Percentiles rank a stretch among this genome's conserved stretches.
Conservation (phyloP, 2,888 invertebrate genomes). For the Aspidiotus rigidus region DNA sequence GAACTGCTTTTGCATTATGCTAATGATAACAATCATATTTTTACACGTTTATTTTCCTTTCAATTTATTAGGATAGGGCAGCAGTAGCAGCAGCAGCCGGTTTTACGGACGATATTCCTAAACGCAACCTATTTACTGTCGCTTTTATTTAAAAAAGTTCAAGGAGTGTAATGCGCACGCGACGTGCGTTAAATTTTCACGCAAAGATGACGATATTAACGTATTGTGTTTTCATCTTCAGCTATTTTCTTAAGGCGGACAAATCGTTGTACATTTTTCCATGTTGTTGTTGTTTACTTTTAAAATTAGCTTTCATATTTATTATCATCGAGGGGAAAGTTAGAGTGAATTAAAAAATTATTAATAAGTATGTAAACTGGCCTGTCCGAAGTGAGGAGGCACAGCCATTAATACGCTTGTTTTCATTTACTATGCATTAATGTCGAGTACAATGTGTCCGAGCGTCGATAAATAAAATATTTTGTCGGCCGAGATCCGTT, state of each 20-base stretch:
- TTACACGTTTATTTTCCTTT: no score
- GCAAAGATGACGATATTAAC: slow-evolving; percentile 17
- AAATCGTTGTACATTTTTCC: neutral
- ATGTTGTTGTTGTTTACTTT: slow-evolving; percentile 11
- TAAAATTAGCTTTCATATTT: slow-evolving; percentile 14
- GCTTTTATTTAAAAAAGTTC: slow-evolving; percentile 9
- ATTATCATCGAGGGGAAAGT: slow-evolving; percentile 20
- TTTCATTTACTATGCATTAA: no score
- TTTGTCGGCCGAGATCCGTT: no score
- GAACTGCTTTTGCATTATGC: no score
- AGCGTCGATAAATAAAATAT: no score
- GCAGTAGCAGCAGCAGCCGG: no score
- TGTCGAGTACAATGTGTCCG: no score
- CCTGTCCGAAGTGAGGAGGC: no score
- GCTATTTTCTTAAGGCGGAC: neutral
- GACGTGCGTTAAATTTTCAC: slow-evolving; percentile 27
- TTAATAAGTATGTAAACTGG: slow-evolving; percentile 10
- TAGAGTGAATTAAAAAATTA: slow-evolving; percentile 13
- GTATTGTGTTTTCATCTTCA: slow-evolving; percentile 12
- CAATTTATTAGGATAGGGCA: no score
- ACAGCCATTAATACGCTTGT: no score
- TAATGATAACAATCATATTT: no score
- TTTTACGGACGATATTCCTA: neutral
- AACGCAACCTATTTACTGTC: slow-evolving; percentile 23
- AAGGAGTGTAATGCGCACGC: slow-evolving; percentile 2